These are phyloP conservation scores for Thaumatotibia leucotreta DNA, from an alignment of 1,140 invertebrate genomes.

Conservation along the genomic window DNA sequence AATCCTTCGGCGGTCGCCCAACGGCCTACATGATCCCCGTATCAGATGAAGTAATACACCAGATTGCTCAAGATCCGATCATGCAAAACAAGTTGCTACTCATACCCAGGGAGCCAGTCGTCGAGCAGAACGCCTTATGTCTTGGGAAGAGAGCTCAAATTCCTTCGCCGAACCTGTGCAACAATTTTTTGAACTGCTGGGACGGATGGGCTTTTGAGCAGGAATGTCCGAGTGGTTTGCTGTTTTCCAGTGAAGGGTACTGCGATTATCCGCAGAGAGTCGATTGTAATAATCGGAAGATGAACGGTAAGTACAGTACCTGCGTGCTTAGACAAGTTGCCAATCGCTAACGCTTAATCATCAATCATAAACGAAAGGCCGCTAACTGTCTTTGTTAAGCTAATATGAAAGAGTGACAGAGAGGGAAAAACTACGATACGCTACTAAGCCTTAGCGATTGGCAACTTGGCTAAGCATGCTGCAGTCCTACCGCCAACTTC, in stretches of 20 bases:
- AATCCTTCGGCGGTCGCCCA: conserved; percentile 27
- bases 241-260: conserved; percentile 79
- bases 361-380: no score
- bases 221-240: conserved; percentile 78
- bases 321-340: no score
- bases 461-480: no score
- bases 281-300: conserved; percentile 77
- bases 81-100: conserved; percentile 57
- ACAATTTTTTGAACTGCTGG: conserved; percentile 84
- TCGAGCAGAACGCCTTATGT: conserved; percentile 48
- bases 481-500: no score
- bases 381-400: no score
- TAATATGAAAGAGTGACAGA: no score
- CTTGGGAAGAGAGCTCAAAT: conserved; percentile 77
- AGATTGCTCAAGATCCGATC: conserved; percentile 49
- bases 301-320: conserved; percentile 53
- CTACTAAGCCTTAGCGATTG: no score
- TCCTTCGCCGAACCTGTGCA: conserved; percentile 78
- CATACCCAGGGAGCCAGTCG: conserved; percentile 38
- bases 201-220: conserved; percentile 81
- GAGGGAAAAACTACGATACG: no score
- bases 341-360: no score
- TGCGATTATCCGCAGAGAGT: conserved; percentile 82
- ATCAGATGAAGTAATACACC: conserved; percentile 53
- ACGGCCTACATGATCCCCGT: conserved; percentile 60